These are phyloP conservation scores for Halyomorpha halys DNA, from an alignment of 1,140 invertebrate genomes.

Conservation along the genomic window DNA sequence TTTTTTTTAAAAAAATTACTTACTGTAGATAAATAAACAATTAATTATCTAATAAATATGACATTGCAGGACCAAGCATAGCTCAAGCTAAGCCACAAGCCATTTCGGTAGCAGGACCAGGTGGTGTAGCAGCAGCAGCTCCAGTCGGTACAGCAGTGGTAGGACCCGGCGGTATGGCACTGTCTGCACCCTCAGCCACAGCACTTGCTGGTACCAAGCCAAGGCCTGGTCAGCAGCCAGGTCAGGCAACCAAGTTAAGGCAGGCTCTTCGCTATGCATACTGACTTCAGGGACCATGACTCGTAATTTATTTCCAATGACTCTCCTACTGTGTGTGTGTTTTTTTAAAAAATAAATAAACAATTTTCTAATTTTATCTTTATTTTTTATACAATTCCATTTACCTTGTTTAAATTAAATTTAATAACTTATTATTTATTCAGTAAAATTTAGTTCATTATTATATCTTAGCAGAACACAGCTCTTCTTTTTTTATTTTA, in stretches of 20 bases:
- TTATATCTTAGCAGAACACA: too few relatives aligned
- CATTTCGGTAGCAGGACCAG: slow-evolving; percentile 39
- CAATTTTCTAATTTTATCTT: slow-evolving; percentile 9
- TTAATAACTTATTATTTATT: too few relatives aligned
- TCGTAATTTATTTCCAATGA: slow-evolving; percentile 9
- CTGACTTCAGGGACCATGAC: neutral
- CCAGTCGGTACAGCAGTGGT: slow-evolving; percentile 39
- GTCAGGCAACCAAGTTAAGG: neutral
- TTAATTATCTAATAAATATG: neutral
- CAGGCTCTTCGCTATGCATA: slow-evolving; percentile 3
- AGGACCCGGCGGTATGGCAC: slow-evolving; percentile 38
- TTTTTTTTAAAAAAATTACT: too few relatives aligned
- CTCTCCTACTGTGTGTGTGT: neutral
- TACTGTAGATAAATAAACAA: too few relatives aligned
- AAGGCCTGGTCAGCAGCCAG: slow-evolving; percentile 11
- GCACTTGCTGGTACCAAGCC: slow-evolving; percentile 38
- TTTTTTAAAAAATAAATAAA: slow-evolving; percentile 12
- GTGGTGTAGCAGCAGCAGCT: slow-evolving; percentile 39
- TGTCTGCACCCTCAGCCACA: slow-evolving; percentile 40
- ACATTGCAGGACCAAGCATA: slow-evolving; percentile 34
- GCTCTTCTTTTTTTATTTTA: too few relatives aligned
- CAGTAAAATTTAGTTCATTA: too few relatives aligned
- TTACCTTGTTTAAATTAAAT: neutral
- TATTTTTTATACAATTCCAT: neutral
- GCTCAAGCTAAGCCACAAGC: slow-evolving; percentile 39